phyloP scores from a whole-genome alignment of 2,888 invertebrate genomes.

The Mesochorus sp. region DNA sequence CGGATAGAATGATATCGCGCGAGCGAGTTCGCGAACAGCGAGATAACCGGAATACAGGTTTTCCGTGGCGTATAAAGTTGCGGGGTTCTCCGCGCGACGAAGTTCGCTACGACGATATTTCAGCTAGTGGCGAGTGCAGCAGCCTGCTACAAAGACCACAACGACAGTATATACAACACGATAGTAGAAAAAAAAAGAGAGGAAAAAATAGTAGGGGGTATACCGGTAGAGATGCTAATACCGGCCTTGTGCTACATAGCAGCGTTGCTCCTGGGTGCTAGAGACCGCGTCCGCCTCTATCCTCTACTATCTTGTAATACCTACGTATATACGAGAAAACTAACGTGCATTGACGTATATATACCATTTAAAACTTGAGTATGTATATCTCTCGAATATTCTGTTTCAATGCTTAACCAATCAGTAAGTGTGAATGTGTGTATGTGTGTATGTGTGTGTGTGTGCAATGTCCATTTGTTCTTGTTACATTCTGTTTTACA shows the following conservation, averaged over 20 bases:
- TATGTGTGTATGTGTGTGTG: background rate
- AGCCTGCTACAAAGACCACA: conserved; percentile 54
- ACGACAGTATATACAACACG: conserved; percentile 41
- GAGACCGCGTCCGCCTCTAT: conserved; percentile 56
- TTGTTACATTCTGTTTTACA: background rate
- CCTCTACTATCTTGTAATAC: conserved; percentile 55
- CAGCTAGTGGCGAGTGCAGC: conserved; percentile 16
- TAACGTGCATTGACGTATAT: conserved; percentile 52
- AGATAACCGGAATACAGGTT: conserved; percentile 80
- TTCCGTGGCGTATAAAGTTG: conserved; percentile 78
- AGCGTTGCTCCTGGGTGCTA: conserved; percentile 74
- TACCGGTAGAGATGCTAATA: conserved; percentile 82
- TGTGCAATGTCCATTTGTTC: conserved; percentile 15
- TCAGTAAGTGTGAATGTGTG: too few species aligned
- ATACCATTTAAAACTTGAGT: conserved; percentile 39
- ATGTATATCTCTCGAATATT: conserved; percentile 1
- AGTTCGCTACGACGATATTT: conserved; percentile 35
- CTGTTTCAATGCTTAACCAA: conserved; percentile 15
- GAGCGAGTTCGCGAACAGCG: conserved; percentile 57
- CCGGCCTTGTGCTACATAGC: conserved; percentile 82
- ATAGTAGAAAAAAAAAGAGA: too few species aligned
- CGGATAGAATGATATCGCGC: too few species aligned
- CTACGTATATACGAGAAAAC: conserved; percentile 26
- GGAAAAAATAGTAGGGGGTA: conserved; percentile 78
- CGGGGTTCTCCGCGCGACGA: conserved; percentile 69